These are phyloP conservation scores for Pelobates fuscus DNA, from an alignment of 2,113 vertebrate species.

Conservation along the genomic window DNA sequence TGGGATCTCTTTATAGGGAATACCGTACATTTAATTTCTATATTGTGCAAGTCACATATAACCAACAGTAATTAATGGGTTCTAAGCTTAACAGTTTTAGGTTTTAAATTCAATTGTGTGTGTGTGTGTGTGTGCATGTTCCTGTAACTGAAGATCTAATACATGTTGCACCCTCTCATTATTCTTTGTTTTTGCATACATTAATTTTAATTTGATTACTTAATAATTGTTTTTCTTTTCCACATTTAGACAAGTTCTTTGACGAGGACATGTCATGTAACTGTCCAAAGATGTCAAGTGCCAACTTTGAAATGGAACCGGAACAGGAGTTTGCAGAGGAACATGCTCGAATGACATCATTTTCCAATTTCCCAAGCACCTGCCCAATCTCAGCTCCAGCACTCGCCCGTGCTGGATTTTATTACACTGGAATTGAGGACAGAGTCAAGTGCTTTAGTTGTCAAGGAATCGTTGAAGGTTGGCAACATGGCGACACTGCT, in stretches of 20 bases:
- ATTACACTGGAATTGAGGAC: constrained; percentile 83
- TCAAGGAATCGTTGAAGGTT: constrained; percentile 74
- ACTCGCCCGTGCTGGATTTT: constrained; percentile 85
- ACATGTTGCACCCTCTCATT: no score
- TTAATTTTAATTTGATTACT: neutral
- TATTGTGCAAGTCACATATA: no score
- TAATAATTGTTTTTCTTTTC: constrained; percentile 12
- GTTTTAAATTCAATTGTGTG: no score
- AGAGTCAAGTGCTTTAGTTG: constrained; percentile 89
- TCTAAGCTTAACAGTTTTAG: no score
- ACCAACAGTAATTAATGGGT: no score
- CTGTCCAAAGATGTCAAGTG: constrained; percentile 50
- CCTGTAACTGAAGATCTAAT: no score
- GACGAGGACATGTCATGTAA: constrained; percentile 67
- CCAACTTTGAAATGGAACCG: constrained; percentile 53
- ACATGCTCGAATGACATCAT: constrained; percentile 71
- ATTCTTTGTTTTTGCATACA: neutral
- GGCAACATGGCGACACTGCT: constrained; percentile 78
- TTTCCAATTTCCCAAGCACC: constrained; percentile 69
- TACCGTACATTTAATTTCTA: no score
- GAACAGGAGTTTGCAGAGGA: constrained; percentile 75
- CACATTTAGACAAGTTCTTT: constrained; percentile 42
- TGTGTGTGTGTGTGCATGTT: no score
- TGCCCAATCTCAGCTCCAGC: constrained; percentile 70
- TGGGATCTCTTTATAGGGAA: no score